Evolutionary conservation across 2,113 vertebrate species (phyloP), one percentile per base, ranked within the genome.

Genomic region (Cisticola juncidis): DNA sequence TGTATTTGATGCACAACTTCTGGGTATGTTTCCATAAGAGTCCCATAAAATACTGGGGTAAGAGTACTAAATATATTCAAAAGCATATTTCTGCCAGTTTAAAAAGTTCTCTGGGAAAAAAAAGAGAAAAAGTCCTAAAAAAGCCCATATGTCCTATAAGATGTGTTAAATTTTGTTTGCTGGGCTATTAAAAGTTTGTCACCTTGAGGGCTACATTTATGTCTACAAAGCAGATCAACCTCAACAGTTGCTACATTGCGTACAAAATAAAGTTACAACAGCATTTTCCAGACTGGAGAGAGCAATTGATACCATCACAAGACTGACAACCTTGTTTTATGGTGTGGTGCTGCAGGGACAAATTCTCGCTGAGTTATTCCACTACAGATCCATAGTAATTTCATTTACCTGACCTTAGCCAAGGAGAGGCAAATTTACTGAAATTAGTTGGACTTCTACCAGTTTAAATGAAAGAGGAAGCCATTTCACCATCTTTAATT

Each of bases 361-460:
- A 84, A 90, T 70, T 95, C 76, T 76, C 72, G 61, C 69, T 76
- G 51, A 83, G 53, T 93, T 94, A 90, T 84, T 92, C 76, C 57
- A 65, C 14, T 90, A 50, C 33, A 82, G 51, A 92, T 80, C 62
- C 81, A 88, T 6, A 94, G 76, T 51, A 83, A 96, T 94, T 94
- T 94, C 86, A 93, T 93, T 83, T 90, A 94, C 62, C 64, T 86
- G 90, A 96, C 92, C 82, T 93, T 81, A 92, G 86, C 76, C 92
- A 94, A 95, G 83, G 69, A 95, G 80, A 94, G 53, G 78, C 72
- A 65, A 94, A 94, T 90, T 93, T 86, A 86, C 65, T 57, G 88
- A 94, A 96, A 96, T 96, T 90, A 95, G 51, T 72, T 96, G 90
- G 93, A 93, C 73, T 84, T 92, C 69, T 84, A 93, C 96, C 95